Evolutionary conservation across 2,113 vertebrate genomes (phyloP).

Genomic region (Syngnathus typhle): DNA sequence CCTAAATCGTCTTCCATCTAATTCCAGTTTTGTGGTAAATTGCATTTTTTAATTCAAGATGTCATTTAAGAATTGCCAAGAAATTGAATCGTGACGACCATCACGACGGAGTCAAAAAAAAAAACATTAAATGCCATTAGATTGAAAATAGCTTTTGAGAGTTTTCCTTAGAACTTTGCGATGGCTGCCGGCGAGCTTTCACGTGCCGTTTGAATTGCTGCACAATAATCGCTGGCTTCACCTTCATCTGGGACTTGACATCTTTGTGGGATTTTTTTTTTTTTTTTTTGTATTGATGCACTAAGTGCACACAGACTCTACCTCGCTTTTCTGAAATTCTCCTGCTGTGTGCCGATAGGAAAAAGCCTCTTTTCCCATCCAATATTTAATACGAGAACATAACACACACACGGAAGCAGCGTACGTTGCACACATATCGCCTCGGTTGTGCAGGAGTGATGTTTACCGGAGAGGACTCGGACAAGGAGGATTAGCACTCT

Average conservation of each 20-base stretch:
- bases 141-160: constrained; percentile 24
- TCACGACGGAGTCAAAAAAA: constrained; percentile 29
- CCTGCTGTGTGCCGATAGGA: constrained; percentile 26
- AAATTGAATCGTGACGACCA: constrained; percentile 45
- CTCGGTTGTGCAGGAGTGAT: constrained; percentile 52
- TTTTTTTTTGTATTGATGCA: background rate
- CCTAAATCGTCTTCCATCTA: constrained; percentile 40
- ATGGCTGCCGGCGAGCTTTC: constrained; percentile 7
- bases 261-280: background rate
- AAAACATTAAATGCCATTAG: constrained; percentile 25
- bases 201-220: constrained; percentile 5
- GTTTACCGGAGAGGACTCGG: constrained; percentile 52
- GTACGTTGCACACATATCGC: constrained; percentile 16
- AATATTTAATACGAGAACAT: background rate
- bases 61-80: constrained; percentile 40
- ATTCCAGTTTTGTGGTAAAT: constrained; percentile 20
- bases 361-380: constrained; percentile 28
- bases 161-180: constrained; percentile 23
- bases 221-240: constrained; percentile 2
- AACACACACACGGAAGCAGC: background rate
- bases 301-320: background rate
- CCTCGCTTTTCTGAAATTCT: background rate
- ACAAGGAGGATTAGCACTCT: constrained; percentile 59
- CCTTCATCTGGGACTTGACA: constrained; percentile 26
- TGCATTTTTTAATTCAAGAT: constrained; percentile 55